phyloP scores from a whole-genome alignment of 2,888 invertebrate species.

The Agonopterix heracliana region DNA sequence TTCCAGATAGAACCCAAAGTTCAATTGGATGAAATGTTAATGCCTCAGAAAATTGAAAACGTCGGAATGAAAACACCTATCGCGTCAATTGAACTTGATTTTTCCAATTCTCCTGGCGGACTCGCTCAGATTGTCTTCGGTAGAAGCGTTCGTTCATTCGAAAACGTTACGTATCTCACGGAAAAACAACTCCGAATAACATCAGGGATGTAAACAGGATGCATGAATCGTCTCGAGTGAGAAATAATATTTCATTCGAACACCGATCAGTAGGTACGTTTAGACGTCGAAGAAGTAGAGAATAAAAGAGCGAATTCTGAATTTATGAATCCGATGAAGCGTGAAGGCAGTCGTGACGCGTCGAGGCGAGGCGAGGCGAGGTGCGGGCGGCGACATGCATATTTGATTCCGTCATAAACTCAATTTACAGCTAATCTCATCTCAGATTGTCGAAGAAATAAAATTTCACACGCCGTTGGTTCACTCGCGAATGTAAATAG shows the following conservation, averaged over 20 bases:
- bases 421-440: conserved; percentile 74
- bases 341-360: conserved; percentile 35
- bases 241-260: conserved; percentile 39
- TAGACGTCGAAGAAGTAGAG: conserved; percentile 40
- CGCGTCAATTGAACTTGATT: conserved; percentile 11
- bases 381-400: conserved; percentile 48
- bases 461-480: conserved; percentile 68
- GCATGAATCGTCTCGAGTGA: conserved; percentile 17
- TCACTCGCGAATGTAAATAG: conserved; percentile 63
- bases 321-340: conserved; percentile 57
- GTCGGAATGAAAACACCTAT: conserved; percentile 7
- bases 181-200: conserved; percentile 14
- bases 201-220: conserved; percentile 18
- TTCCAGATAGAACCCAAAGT: background rate
- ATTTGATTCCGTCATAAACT: conserved; percentile 72
- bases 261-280: conserved; percentile 45
- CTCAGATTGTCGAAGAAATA: conserved; percentile 74
- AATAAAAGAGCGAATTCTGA: conserved; percentile 49
- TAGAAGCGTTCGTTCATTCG: conserved; percentile 6
- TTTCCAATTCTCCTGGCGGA: conserved; percentile 7
- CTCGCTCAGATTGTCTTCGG: conserved; percentile 7
- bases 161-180: conserved; percentile 4
- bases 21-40: conserved; percentile 12
- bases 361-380: conserved; percentile 11
- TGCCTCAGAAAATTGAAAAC: conserved; percentile 12